Evolutionary conservation across 1,140 invertebrate species (phyloP).

Genomic region (Geopemphigus sp.): DNA sequence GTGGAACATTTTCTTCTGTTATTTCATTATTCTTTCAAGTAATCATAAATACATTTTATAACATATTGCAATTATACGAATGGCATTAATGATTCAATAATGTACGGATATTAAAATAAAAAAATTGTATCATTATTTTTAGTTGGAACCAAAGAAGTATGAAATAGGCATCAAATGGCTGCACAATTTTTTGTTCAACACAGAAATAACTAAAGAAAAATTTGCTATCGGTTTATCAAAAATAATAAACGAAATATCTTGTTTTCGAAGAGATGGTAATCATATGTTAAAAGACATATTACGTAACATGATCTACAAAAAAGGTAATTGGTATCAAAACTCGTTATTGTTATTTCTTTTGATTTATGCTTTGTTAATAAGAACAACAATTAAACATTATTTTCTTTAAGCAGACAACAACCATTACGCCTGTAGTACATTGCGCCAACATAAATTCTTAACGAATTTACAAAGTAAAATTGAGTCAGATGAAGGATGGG

Average conservation of each 20-base stretch:
- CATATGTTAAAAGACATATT: constrained; percentile 64
- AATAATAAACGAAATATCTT: constrained; percentile 72
- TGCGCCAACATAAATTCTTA: constrained; percentile 77
- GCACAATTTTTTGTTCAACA: constrained; percentile 70
- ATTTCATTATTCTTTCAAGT: constrained; percentile 62
- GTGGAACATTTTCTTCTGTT: constrained; percentile 65
- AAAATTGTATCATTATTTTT: constrained; percentile 48
- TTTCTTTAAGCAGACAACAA: constrained; percentile 69
- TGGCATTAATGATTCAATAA: too few relatives aligned
- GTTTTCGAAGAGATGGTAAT: constrained; percentile 66
- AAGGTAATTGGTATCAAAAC: constrained; percentile 58
- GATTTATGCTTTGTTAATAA: background rate
- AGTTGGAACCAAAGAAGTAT: constrained; percentile 77
- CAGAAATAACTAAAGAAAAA: constrained; percentile 70
- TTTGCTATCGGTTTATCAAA: constrained; percentile 74
- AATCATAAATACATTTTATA: constrained; percentile 24
- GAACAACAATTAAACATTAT: too few relatives aligned
- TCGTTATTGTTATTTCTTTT: constrained; percentile 4
- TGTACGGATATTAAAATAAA: too few relatives aligned
- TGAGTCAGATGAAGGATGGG: constrained; percentile 59
- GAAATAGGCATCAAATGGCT: constrained; percentile 73
- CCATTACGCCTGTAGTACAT: constrained; percentile 65
- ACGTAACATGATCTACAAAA: constrained; percentile 63
- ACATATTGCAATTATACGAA: too few relatives aligned
- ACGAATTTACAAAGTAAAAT: constrained; percentile 64